Evolutionary conservation across 2,113 vertebrate genomes (phyloP).

Genomic region (Acinonyx jubatus): DNA sequence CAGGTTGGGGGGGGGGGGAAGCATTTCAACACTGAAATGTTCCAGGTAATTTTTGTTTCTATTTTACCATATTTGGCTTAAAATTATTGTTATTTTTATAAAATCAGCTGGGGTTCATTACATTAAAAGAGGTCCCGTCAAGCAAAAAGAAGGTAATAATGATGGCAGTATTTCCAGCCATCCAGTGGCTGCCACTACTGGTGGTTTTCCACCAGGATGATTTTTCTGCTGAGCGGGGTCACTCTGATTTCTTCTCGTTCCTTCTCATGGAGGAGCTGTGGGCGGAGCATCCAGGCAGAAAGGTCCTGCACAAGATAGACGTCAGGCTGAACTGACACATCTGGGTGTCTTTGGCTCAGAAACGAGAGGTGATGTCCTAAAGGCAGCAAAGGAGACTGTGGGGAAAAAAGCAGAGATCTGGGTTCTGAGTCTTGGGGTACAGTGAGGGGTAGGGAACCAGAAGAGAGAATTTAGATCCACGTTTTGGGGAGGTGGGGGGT

Average conservation of each 20-base stretch:
- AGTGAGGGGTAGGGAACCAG: background rate
- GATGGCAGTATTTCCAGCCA: background rate
- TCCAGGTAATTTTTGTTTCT: background rate
- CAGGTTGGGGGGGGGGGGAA: background rate
- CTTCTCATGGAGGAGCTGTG: rapidly evolving
- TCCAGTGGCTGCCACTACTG: no score
- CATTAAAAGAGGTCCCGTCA: background rate
- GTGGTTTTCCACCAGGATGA: background rate
- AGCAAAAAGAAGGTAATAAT: background rate
- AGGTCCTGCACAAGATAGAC: background rate
- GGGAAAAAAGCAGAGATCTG: background rate
- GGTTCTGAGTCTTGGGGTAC: background rate
- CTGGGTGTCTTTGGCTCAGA: background rate
- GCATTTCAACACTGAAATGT: background rate
- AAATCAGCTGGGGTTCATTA: background rate
- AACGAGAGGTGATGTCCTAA: background rate
- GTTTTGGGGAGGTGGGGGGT: background rate
- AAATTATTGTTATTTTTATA: background rate
- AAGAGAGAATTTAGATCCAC: background rate
- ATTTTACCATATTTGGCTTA: background rate
- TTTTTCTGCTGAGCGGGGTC: background rate
- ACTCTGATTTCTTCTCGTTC: background rate
- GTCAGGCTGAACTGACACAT: background rate
- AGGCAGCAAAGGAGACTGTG: background rate
- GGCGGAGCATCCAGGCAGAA: no score